These are phyloP conservation scores for Leptocoma aspasia DNA, from an alignment of 2,113 vertebrate genomes.

Conservation along the genomic window DNA sequence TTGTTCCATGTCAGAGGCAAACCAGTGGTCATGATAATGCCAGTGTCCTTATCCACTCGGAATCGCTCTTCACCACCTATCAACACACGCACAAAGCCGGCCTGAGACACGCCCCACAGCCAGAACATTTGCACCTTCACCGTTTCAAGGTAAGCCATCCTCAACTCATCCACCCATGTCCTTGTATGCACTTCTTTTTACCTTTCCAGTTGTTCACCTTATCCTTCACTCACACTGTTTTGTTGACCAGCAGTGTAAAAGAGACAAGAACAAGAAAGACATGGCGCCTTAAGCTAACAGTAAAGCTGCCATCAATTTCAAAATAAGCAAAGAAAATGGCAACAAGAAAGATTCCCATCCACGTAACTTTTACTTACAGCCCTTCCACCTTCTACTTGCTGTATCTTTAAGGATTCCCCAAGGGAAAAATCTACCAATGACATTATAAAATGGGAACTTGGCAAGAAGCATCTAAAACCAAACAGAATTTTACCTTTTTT, in stretches of 20 bases:
- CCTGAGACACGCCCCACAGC: background rate
- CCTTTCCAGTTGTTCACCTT: background rate
- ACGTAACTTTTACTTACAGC: background rate
- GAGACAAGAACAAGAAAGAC: rapidly evolving
- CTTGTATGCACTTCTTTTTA: background rate
- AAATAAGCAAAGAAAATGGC: background rate
- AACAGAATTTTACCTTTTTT: background rate
- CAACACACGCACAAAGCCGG: background rate
- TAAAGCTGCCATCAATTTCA: background rate
- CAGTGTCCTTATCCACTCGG: slow-evolving; percentile 76
- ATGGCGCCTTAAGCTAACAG: background rate
- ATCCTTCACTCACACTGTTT: background rate
- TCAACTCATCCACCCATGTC: background rate
- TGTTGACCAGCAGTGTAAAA: background rate
- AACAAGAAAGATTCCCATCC: background rate
- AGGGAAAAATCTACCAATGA: background rate
- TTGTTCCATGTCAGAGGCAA: slow-evolving; percentile 76
- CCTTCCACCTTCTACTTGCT: background rate
- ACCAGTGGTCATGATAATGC: slow-evolving; percentile 79
- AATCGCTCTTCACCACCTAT: slow-evolving; percentile 84
- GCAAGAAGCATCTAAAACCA: background rate
- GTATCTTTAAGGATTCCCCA: background rate
- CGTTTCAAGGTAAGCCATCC: background rate
- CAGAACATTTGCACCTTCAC: background rate
- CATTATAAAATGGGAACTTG: background rate